Evolutionary conservation across 2,797 vertebrate species (phyloP).

Genomic region (Acanthurus lineatus): DNA sequence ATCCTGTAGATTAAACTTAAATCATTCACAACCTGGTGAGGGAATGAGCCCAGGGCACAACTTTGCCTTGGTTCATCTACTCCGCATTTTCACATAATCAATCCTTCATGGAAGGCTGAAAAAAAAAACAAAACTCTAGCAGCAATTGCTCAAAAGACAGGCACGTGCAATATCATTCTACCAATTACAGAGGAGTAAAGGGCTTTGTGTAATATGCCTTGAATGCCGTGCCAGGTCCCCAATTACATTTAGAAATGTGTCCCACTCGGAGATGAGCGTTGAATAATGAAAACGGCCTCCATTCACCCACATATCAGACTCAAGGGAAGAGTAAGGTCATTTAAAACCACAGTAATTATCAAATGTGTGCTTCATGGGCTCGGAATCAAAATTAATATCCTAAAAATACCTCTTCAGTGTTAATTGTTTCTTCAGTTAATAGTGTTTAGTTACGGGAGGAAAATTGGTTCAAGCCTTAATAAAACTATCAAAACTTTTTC

Average conservation of each 20-base stretch:
- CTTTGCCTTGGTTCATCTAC: constrained; percentile 29
- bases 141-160: constrained; percentile 30
- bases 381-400: constrained; percentile 69
- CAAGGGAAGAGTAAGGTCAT: constrained; percentile 74
- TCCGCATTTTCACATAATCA: constrained; percentile 40
- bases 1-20: constrained; percentile 49
- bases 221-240: constrained; percentile 72
- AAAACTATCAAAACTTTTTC: constrained; percentile 22
- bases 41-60: constrained; percentile 24
- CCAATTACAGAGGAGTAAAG: constrained; percentile 71
- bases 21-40: constrained; percentile 46
- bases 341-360: constrained; percentile 79
- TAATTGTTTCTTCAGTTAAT: constrained; percentile 50
- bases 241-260: constrained; percentile 80
- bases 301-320: constrained; percentile 76
- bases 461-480: constrained; percentile 30
- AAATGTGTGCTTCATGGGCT: constrained; percentile 66
- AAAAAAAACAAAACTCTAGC: constrained; percentile 33
- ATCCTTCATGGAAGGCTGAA: constrained; percentile 31
- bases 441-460: constrained; percentile 46
- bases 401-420: constrained; percentile 56
- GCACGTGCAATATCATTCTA: constrained; percentile 54
- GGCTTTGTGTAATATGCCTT: constrained; percentile 71
- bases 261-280: constrained; percentile 72
- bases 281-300: constrained; percentile 80